These are phyloP conservation scores for Heliconius sara DNA, from an alignment of 2,888 invertebrate species.

Conservation along the genomic window DNA sequence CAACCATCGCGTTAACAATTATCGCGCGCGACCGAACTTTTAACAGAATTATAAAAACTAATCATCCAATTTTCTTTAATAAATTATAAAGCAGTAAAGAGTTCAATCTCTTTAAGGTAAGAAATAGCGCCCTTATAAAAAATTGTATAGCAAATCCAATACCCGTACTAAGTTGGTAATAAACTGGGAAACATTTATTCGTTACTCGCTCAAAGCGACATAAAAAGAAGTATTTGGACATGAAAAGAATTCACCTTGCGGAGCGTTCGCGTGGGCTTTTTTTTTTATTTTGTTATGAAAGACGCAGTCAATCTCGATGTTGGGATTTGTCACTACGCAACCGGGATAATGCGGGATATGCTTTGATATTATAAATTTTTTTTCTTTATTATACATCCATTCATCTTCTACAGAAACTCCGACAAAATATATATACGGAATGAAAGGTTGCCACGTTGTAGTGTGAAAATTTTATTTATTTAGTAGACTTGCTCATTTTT, in stretches of 20 bases:
- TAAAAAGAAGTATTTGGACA: constrained; percentile 33
- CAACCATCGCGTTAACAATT: no score
- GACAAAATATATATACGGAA: neutral
- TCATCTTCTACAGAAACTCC: neutral
- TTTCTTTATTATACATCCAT: constrained; percentile 16
- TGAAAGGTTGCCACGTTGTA: neutral
- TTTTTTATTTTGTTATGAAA: constrained; percentile 31
- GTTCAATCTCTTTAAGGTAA: neutral
- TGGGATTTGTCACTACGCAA: constrained; percentile 38
- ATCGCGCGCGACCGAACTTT: no score
- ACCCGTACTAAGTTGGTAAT: constrained; percentile 8
- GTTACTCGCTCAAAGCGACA: constrained; percentile 36
- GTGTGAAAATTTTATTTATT: neutral
- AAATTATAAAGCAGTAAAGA: neutral
- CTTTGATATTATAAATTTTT: constrained; percentile 22
- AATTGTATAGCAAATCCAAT: constrained; percentile 16
- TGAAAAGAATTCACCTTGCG: constrained; percentile 44
- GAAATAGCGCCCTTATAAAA: neutral
- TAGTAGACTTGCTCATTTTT: neutral
- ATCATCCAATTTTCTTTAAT: no score
- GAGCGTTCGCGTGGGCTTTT: constrained; percentile 26
- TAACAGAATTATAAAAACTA: no score
- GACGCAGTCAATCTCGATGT: constrained; percentile 30
- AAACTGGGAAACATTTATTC: constrained; percentile 36
- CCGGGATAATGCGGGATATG: constrained; percentile 19